Base-by-base conservation (phyloP, 2,113 vertebrate genomes). In the Ceyx melanurus region DNA sequence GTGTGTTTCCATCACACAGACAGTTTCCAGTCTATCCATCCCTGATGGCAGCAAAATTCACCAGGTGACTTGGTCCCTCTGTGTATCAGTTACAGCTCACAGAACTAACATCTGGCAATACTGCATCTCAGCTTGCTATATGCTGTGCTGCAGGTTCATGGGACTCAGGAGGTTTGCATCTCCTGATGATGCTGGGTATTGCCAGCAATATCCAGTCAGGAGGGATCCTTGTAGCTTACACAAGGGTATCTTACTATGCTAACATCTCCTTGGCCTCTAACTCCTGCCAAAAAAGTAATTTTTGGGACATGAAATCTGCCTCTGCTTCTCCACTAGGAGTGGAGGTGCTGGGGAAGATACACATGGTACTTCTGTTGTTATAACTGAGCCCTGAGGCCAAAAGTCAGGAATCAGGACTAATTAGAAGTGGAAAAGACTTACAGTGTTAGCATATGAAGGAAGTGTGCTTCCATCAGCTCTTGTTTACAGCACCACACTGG, bases 401-500 rank as follows among this genome's bases (percentile, higher is more conserved):
- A 61, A 9, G 11, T 72, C 67, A 76, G 54, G 45, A 79, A 80
- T 16, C 37, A 76, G 22, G 33, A 37, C 53, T 74, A 62, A 77
- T 53, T 92, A 89, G 31, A 21, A 93, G 25, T 16, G 12, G 72
- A 83, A 93, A 92, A 33, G 16, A 92, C 91, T 93, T 92, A 95
- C 82, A 94, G 10, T 5, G 9, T 37, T 35, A 84, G 13, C 8
- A 5, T 29, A 51, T 1, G 15, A 88, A 86, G 35, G 70, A 80
- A 48, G 18, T 13, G 29, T 65, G 48, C 51, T 65, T 71, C 80
- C 62, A 90, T 9, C 58, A 83, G 68, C 68, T 83, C 61, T 43
- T 2, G 0, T 75, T 98, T 96, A 99, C 78, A 98, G 91, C 68
- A 97, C 97, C 88, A 98, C 98, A 7, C 96, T 98, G 60, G 98